Evolutionary conservation across 2,113 vertebrate species (phyloP).

Genomic region (Campylomormyrus numenius): DNA sequence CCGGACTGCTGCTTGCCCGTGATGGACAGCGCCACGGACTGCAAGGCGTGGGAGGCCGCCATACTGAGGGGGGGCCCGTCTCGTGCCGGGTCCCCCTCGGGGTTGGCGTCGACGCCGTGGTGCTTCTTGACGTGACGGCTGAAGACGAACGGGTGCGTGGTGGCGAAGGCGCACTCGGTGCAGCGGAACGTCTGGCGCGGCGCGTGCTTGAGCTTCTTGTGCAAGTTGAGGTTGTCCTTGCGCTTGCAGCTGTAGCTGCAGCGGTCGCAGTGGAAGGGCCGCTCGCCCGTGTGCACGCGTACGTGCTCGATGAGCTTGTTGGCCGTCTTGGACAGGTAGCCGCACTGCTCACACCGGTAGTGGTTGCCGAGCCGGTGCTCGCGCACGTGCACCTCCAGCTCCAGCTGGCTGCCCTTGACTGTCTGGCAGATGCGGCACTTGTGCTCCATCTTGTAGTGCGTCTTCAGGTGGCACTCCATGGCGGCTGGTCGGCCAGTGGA

Average conservation of each 20-base stretch:
- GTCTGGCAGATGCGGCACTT: conserved; percentile 98
- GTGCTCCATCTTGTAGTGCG: conserved; percentile 98
- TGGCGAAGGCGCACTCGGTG: conserved; percentile 91
- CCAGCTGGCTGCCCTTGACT: conserved; percentile 90
- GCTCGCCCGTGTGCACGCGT: conserved; percentile 97
- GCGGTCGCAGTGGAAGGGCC: conserved; percentile 99
- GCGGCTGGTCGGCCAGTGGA: conserved; percentile 95
- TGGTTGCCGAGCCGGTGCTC: conserved; percentile 97
- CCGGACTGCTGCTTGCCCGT: conserved; percentile 62
- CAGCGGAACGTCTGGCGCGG: conserved; percentile 95
- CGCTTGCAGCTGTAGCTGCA: conserved; percentile 99
- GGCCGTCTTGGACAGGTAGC: conserved; percentile 99
- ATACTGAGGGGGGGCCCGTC: conserved; percentile 74
- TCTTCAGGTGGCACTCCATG: conserved; percentile 99
- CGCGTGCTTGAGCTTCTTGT: conserved; percentile 98
- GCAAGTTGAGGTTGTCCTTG: conserved; percentile 99
- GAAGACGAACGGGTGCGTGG: conserved; percentile 95
- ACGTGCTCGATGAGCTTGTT: conserved; percentile 99
- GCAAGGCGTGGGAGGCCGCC: conserved; percentile 91
- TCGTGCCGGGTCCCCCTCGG: conserved; percentile 53
- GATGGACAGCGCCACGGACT: conserved; percentile 53
- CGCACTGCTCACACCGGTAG: conserved; percentile 98
- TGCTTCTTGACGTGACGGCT: conserved; percentile 97
- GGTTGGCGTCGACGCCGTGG: conserved; percentile 67
- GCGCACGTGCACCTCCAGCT: conserved; percentile 94